These are phyloP conservation scores for Tetragnatha montana DNA, from an alignment of 2,888 invertebrate species.

Conservation along the genomic window DNA sequence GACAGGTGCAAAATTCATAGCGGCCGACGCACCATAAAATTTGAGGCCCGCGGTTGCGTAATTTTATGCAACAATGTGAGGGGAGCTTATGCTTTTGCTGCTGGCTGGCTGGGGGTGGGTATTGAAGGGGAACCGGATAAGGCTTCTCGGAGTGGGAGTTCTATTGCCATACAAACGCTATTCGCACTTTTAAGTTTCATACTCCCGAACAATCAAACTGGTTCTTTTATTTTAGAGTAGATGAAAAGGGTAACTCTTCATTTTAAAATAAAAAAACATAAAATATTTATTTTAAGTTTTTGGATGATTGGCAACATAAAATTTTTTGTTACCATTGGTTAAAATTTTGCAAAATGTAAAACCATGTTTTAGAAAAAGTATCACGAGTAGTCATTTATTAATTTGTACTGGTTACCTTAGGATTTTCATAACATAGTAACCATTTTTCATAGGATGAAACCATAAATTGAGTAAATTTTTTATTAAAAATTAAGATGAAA, in stretches of 20 bases:
- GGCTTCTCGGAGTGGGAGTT: neutral
- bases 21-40: constrained; percentile 35
- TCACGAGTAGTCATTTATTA: too few species aligned
- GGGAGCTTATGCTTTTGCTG: neutral
- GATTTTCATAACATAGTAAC: too few species aligned
- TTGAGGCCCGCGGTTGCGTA: constrained; percentile 23
- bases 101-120: neutral
- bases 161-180: neutral
- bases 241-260: neutral
- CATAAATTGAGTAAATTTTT: too few species aligned
- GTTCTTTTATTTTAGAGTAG: neutral
- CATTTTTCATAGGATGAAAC: too few species aligned
- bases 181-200: neutral
- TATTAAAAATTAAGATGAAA: too few species aligned
- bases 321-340: too few species aligned
- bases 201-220: neutral
- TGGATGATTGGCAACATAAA: too few species aligned
- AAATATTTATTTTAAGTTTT: too few species aligned
- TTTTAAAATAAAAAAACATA: neutral
- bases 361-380: too few species aligned
- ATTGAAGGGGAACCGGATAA: neutral
- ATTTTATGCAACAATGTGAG: constrained; percentile 49
- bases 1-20: constrained; percentile 61
- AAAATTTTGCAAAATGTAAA: too few species aligned
- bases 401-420: too few species aligned